These are phyloP conservation scores for Helleia helle DNA, from an alignment of 2,888 invertebrate genomes.

Conservation along the genomic window DNA sequence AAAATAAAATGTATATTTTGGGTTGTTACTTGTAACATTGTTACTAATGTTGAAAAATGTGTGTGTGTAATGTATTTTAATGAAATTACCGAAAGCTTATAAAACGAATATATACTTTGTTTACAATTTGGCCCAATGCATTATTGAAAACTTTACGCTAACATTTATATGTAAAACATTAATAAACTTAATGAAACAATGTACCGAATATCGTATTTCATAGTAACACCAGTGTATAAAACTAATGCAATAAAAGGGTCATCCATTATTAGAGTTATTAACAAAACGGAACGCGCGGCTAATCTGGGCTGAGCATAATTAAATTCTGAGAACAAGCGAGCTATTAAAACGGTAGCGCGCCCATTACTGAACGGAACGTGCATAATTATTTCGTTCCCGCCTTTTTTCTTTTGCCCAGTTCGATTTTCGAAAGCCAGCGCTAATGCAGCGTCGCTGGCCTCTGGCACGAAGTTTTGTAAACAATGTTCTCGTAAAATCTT, in stretches of 20 bases:
- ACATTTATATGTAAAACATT: no score
- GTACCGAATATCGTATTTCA: constrained; percentile 1
- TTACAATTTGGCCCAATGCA: no score
- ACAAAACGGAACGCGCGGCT: constrained; percentile 65
- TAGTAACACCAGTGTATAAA: constrained; percentile 2
- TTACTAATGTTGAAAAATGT: no score
- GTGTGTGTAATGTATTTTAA: not conserved
- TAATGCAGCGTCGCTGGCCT: constrained; percentile 60
- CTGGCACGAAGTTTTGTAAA: constrained; percentile 63
- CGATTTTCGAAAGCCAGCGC: constrained; percentile 61
- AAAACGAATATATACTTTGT: no score
- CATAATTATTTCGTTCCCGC: constrained; percentile 73
- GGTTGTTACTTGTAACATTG: no score
- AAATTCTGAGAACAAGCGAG: constrained; percentile 71
- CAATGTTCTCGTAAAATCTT: constrained; percentile 69
- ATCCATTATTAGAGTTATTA: constrained; percentile 69
- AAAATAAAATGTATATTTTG: no score
- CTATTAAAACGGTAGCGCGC: constrained; percentile 72
- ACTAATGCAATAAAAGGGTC: constrained; percentile 41
- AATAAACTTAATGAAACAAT: no score
- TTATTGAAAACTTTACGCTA: no score
- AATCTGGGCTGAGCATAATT: constrained; percentile 66
- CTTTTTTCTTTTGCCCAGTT: constrained; percentile 56
- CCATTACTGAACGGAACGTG: constrained; percentile 72
- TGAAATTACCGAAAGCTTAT: not conserved